Base-by-base conservation (phyloP, 2,888 invertebrate genomes). In the Meta bourneti region DNA sequence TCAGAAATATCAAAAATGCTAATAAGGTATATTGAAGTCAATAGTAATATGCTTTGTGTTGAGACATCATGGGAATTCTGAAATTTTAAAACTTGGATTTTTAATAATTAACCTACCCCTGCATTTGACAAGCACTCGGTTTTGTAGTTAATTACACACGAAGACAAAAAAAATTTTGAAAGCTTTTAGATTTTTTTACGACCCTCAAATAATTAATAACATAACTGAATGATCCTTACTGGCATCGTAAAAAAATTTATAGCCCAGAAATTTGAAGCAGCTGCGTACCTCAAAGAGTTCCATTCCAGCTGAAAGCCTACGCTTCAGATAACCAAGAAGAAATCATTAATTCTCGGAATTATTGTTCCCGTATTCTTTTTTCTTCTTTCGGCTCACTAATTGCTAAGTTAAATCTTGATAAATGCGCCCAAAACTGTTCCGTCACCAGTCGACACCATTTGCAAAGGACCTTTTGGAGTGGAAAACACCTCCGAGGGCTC, bases 361-460 rank as follows among this genome's bases (percentile, higher is more conserved):
- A 86, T 78, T 86, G 70, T 75, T 52, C 11, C 20, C 48, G 19
- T 19, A 19, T 72, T 88, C 72, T 88, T 81, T 89, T 49, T 69
- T 7, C 19, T 7, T 49, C 19, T 54, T 69, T 75, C 54, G 7
- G 70, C 70, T 49, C 70, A 51, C 71, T 90, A 90, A 90, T 83
- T 90, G 84, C 83, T 74, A 71, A 69, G 83, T 90, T 84, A 71
- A 84, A 71, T 78, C 72, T 84, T 90, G 83, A 90, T 83, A 84
- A 90, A 84, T 89, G 89, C 78, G 78, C 54, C 16, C 78, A 83
- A 83, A 90, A 90, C 79, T 78, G 78, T 49, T 75, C 89, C 83
- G 89, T 89, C 89, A 89, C 19, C 61, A 34, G 34, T n/a, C 61
- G 69, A 54, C 75, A 49, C 48, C 19, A 48, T 19, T 81, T 48